phyloP scores from a whole-genome alignment of 2,888 invertebrate species.

The Patella ulyssiponensis region DNA sequence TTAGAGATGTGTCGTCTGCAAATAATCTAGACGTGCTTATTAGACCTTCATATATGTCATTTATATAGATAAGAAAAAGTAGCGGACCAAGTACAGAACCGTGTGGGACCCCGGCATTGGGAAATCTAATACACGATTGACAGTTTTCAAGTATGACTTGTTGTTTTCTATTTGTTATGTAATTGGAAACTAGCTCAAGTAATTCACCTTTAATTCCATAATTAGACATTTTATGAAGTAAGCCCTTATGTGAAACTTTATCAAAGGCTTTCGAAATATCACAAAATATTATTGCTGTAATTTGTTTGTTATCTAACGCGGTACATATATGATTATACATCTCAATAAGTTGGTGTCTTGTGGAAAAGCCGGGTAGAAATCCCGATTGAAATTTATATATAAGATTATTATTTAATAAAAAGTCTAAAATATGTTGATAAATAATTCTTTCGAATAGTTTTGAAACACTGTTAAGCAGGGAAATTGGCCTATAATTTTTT shows the following conservation, averaged over 20 bases:
- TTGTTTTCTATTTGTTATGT: background rate
- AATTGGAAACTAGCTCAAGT: background rate
- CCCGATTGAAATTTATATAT: constrained; percentile 40
- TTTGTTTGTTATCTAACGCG: constrained; percentile 28
- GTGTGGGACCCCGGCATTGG: background rate
- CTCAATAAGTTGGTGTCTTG: constrained; percentile 40
- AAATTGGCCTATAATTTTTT: constrained; percentile 43
- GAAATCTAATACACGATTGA: background rate
- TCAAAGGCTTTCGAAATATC: constrained; percentile 37
- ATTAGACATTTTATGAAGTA: constrained; percentile 20
- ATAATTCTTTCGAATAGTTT: constrained; percentile 44
- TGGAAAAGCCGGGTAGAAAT: constrained; percentile 38
- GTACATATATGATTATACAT: constrained; percentile 33
- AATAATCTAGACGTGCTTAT: background rate
- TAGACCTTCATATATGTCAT: background rate
- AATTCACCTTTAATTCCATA: constrained; percentile 16
- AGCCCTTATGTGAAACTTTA: constrained; percentile 5
- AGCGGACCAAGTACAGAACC: background rate
- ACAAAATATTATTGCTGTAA: constrained; percentile 37
- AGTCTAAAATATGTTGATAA: constrained; percentile 33
- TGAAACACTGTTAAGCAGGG: constrained; percentile 31
- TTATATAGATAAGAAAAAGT: constrained; percentile 1
- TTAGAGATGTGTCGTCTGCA: background rate
- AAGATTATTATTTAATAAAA: constrained; percentile 32
- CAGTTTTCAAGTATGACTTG: background rate